Evolutionary conservation across 2,888 invertebrate genomes (phyloP).

Genomic region (Drosophila tanythrix): DNA sequence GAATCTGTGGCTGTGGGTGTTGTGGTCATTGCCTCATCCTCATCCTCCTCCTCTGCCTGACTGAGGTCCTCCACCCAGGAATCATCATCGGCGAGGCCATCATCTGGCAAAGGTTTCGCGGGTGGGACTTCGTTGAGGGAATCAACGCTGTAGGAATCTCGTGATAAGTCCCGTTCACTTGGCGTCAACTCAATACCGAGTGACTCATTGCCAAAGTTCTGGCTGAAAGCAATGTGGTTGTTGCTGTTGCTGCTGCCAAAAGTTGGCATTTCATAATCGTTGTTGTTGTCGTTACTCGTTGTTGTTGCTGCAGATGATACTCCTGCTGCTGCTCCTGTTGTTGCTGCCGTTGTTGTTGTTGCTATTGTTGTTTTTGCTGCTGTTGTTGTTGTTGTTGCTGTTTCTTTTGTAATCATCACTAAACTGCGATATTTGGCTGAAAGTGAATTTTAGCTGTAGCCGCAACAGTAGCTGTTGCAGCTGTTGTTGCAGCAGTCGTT

Average conservation of each 20-base stretch:
- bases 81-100: slow-evolving; percentile 95
- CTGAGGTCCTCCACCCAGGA: slow-evolving; percentile 96
- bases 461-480: slow-evolving; percentile 24
- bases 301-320: slow-evolving; percentile 33
- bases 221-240: slow-evolving; percentile 53
- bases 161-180: slow-evolving; percentile 66
- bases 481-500: slow-evolving; percentile 31
- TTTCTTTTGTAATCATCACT: slow-evolving; percentile 94
- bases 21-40: slow-evolving; percentile 83
- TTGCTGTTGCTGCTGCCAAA: slow-evolving; percentile 41
- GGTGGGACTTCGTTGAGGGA: slow-evolving; percentile 60
- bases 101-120: slow-evolving; percentile 88
- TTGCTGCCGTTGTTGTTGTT: slow-evolving; percentile 76
- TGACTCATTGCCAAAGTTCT: slow-evolving; percentile 73
- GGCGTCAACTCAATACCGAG: slow-evolving; percentile 38
- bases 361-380: slow-evolving; percentile 36
- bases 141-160: slow-evolving; percentile 72
- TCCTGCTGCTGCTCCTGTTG: slow-evolving; percentile 59
- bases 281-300: slow-evolving; percentile 49
- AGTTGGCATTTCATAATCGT: slow-evolving; percentile 68
- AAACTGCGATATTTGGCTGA: slow-evolving; percentile 93
- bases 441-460: slow-evolving; percentile 79
- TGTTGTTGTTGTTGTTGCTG: slow-evolving; percentile 47
- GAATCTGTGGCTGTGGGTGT: slow-evolving; percentile 83
- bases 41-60: slow-evolving; percentile 91